Evolutionary conservation across 2,113 vertebrate genomes (phyloP), one percentile per base, ranked within the genome.

Genomic region (Ardeotis arabs): DNA sequence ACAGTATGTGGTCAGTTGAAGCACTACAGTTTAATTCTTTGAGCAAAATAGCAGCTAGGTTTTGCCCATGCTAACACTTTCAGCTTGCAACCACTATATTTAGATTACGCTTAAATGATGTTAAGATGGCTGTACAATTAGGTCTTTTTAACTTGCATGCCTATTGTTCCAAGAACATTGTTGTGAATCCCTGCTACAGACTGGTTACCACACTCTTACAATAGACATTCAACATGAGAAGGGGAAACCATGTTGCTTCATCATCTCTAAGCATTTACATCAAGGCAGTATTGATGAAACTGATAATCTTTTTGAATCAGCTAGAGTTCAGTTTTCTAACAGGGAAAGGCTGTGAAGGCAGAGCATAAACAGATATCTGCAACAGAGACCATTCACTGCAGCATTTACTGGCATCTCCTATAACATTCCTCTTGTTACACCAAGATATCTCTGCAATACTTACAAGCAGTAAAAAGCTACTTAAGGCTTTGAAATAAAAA

Each of bases 401-500:
- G 37, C 41, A 37, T 55, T 74, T 88, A 53, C 21, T 50, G 21
- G 10, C 25, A 66, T 44, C 66, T 86, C 37, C 47, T 39, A 12
- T 49, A 69, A 55, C 1, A 3, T 68, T 62, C 19, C 25, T 56
- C 41, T 37, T 44, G 20, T 83, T 29, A 33, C 10, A 59, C 14
- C 45, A 84, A 64, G 45, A 31, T 55, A 66, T 16, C 19, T 49
- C 56, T 82, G 24, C 14, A 31, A 33, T 27, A 13, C 28, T 67
- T n/a, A 78, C 20, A 73, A 55, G 28, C 50, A 55, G 14, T 55
- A 53, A 23, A 14, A 41, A 72, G 35, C 10, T 45, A 68, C 52
- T 52, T 41, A 53, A 90, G 64, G 73, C 68, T 87, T 81, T 70
- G 68, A 93, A 94, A 95, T 59, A 66, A 95, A 67, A 93, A 77